Base-by-base conservation (phyloP, 2,888 invertebrate species). In the Pseudococcus longispinus region DNA sequence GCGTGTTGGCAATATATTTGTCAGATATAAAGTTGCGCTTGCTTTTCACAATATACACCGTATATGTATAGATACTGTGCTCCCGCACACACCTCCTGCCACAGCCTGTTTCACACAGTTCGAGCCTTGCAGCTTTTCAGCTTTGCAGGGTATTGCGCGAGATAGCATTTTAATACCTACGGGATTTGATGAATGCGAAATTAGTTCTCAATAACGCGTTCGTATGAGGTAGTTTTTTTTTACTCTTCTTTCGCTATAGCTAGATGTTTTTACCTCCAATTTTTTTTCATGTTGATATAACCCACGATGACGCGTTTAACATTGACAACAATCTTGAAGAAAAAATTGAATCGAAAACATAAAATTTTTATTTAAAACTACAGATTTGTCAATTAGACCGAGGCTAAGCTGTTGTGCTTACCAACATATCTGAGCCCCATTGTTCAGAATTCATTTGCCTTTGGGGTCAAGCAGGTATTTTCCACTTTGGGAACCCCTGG, bases 1-100 rank as follows among this genome's bases (percentile, higher is more conserved):
- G 60, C 84, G 84, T 84, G 84, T 84, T 84, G 84, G 84, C 84
- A 84, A 84, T 84, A 84, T 84, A 84, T 84, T 84, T 84, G 84
- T 84, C 84, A 84, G 84, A 84, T 84, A 84, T 60, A 84, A 84
- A 84, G 60, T 84, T 84, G 60, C 60, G 84, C 65, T 84, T 26
- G 84, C 84, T 84, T 84, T 84, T 60, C 60, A 32, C 26, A 84
- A 84, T 37, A 55, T 42, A 51, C 42, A 60, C 32, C 26, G 20
- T 60, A 60, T 55, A 55, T 55, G 55, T 55, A 46, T 2, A 6
- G 6, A 8, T 55, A 55, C 55, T 15, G 20, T 20, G 42, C 77
- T 42, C 37, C 37, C 60, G 60, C 29, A 8, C 29, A 13, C 42
- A 5, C 18, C 42, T 55, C 9, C 15, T 46, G 20, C 20, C n/a